phyloP scores from a whole-genome alignment of 2,113 vertebrate species.

The Saguinus midas region DNA sequence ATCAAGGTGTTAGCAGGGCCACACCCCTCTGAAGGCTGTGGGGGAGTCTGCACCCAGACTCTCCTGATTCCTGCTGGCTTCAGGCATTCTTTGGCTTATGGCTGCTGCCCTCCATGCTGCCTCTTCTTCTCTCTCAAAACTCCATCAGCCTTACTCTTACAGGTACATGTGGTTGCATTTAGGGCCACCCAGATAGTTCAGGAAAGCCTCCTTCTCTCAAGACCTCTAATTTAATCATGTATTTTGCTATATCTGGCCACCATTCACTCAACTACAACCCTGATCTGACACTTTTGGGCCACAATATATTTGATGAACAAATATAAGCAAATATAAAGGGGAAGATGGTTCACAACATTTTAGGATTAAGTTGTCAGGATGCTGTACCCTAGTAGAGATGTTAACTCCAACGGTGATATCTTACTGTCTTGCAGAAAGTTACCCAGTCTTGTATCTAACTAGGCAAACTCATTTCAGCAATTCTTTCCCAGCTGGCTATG shows the following conservation, averaged over 20 bases:
- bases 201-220: background rate
- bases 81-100: background rate
- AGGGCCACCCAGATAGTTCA: background rate
- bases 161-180: background rate
- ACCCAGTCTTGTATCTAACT: background rate
- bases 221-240: background rate
- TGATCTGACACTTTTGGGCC: background rate
- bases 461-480: background rate
- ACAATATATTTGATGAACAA: background rate
- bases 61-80: background rate
- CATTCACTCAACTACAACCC: background rate
- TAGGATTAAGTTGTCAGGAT: background rate
- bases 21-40: background rate
- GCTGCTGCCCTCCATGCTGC: background rate
- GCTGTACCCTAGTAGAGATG: background rate
- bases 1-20: background rate
- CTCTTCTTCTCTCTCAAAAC: background rate
- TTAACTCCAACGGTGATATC: background rate
- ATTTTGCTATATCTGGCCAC: background rate
- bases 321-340: slow-evolving; percentile 33
- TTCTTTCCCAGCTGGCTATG: background rate
- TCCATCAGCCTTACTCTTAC: background rate
- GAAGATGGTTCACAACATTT: background rate
- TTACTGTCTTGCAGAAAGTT: background rate
- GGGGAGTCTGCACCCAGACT: background rate